Base-by-base conservation (phyloP, 2,888 invertebrate species). In the Eupithecia subumbrata region DNA sequence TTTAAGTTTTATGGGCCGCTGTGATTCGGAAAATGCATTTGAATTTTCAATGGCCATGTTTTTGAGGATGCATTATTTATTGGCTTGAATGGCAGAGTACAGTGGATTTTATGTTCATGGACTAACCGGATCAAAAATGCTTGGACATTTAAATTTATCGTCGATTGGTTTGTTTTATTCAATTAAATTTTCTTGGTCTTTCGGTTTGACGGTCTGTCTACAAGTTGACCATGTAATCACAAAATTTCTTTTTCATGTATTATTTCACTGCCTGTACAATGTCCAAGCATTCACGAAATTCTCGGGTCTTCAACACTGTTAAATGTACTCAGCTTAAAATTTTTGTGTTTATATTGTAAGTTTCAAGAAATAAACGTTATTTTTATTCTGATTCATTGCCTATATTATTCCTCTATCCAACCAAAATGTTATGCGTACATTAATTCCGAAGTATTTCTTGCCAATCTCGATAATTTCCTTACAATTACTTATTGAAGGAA, bases 1-100 rank as follows among this genome's bases (percentile, higher is more conserved):
- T 64, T 71, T 45, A 22, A 70, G 45, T 72, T 60, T 73, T 66
- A 12, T 74, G 25, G 66, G 66, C 66, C 11, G 66, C 34, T 67
- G 37, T 67, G 66, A 67, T 67, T 67, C n/a, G 66, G 37, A 37
- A 67, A 67, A 67, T 67, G 40, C 66, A 67, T 67, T 67, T 67
- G 66, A 67, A 67, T 37, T 37, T 43, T 40, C 69, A 64, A 18
- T 64, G 11, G 14, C 7, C 30, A 3, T 60, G 60, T 60, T 60
- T 60, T 25, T 60, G 60, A 60, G 14, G 60, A 25, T 25, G 60
- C 60, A 60, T 22, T 56, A 56, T 60, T 60, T 60, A 60, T 25
- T 60, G 60, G 60, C 25, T 25, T 60, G 60, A 60, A 60, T 60
- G 25, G 60, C 22, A 60, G 60, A 60, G 60, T 14, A 60, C 12